Base-by-base conservation (phyloP, 2,113 vertebrate species). In the Speoplatyrhinus poulsoni region DNA sequence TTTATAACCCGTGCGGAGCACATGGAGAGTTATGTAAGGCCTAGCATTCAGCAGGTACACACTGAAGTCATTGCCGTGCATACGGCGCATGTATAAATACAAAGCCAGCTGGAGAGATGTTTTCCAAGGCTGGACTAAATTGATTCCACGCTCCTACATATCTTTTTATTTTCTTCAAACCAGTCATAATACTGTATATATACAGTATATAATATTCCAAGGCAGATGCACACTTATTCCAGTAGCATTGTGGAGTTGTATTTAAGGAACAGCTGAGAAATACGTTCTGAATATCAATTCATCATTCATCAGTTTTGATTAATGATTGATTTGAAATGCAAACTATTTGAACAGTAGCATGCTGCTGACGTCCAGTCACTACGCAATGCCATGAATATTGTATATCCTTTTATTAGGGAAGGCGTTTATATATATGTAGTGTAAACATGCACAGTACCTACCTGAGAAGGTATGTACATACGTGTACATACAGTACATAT, bases 1-100 rank as follows among this genome's bases (percentile, higher is more conserved):
- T 92, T 90, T 89, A 85, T 82, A 88, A 85, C 87, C 87, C 76
- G 54, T 32, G 77, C 53, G 0, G 82, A 86, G 83, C 86, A 86
- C 89, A 91, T 87, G 84, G 88, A 84, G 82, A 67, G 60, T 90
- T 88, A 86, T 83, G 78, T 88, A 89, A 89, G 62, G 61, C 67
- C 6, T 17, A 65, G 72, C 73, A 85, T 82, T 80, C 85, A 83
- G 71, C 77, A 80, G 87, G 70, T 67, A 77, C 80, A 65, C 62
- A 60, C 73, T 76, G 65, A 78, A 88, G 79, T 82, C 70, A 81
- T 26, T 69, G 53, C 69, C 75, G 71, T 82, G 80, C 83, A 82
- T 84, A 9, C 13, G 13, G 10, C 10, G 16, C 9, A 26, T 11
- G 16, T 26, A 12, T 15, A 55, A 8, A 55, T 15, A 82, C 79